These are phyloP conservation scores for Botia kubotai DNA, from an alignment of 2,797 vertebrate genomes.

Conservation along the genomic window DNA sequence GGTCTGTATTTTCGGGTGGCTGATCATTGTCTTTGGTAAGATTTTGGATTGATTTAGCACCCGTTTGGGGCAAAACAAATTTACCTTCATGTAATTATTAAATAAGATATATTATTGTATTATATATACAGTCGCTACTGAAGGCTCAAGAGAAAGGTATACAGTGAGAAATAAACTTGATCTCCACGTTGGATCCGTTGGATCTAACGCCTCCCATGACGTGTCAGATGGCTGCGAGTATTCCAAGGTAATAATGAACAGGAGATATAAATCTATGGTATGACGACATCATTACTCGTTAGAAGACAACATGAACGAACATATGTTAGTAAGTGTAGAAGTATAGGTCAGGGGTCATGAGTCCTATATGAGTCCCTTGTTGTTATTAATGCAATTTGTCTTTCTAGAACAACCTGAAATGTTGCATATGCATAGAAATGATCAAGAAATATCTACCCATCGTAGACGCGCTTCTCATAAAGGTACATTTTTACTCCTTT, in stretches of 20 bases:
- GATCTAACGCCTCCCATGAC: background rate
- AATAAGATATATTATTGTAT: too few species aligned
- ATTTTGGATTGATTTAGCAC: background rate
- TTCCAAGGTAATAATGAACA: constrained; percentile 24
- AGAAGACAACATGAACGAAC: background rate
- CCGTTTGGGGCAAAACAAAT: background rate
- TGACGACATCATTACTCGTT: too few species aligned
- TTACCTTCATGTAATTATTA: background rate
- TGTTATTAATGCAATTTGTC: background rate
- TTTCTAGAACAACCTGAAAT: constrained; percentile 13
- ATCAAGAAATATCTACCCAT: background rate
- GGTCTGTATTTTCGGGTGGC: background rate
- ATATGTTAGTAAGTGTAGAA: background rate
- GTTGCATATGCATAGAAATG: background rate
- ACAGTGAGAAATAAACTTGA: background rate
- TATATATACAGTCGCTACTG: background rate
- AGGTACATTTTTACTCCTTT: constrained; percentile 12
- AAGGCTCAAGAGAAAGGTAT: background rate
- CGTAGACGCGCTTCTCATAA: background rate
- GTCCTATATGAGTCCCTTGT: background rate
- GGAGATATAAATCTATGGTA: background rate
- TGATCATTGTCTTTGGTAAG: constrained; percentile 5
- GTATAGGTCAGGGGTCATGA: background rate
- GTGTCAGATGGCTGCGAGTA: background rate
- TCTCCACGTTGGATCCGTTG: background rate